A percentile compares a stretch with the other conserved stretches of the same genome.
Conservation (phyloP, 2,797 vertebrate species). For the Brachymystax lenok region DNA sequence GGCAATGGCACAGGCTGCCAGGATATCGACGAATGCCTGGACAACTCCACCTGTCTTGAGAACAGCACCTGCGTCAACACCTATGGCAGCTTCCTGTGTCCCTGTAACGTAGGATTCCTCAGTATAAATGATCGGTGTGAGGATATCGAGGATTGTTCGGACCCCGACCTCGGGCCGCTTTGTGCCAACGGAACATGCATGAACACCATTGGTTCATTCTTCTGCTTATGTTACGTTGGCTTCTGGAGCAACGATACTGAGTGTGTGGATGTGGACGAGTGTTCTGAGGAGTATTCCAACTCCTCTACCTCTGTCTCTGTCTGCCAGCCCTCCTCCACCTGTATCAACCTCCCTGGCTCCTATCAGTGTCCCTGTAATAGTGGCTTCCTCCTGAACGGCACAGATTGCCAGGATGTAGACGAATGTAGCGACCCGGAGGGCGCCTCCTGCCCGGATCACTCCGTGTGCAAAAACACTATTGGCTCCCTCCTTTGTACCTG, state of each 20-base stretch:
- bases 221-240: conserved; percentile 74
- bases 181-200: conserved; percentile 75
- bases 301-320: conserved; percentile 40
- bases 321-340: conserved; percentile 70
- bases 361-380: conserved; percentile 73
- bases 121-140: conserved; percentile 57
- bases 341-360: conserved; percentile 73
- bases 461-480: conserved; percentile 72
- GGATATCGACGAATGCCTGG: conserved; percentile 77
- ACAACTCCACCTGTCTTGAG: conserved; percentile 66
- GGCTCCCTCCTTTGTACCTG: conserved; percentile 76
- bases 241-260: conserved; percentile 70
- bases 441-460: conserved; percentile 64
- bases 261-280: conserved; percentile 81
- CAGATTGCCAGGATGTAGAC: conserved; percentile 65
- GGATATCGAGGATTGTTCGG: conserved; percentile 76
- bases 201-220: conserved; percentile 77
- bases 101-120: conserved; percentile 73
- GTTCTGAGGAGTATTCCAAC: conserved; percentile 53
- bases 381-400: conserved; percentile 68
- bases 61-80: conserved; percentile 76
- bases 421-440: neutral
- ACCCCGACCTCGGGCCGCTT: conserved; percentile 23
- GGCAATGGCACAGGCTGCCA: conserved; percentile 65
- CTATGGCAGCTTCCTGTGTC: conserved; percentile 69